Percentiles rank a stretch among this genome's conserved stretches.
Evolutionary conservation across 2,797 vertebrate species (phyloP).

Genomic region (Poeciliopsis turneri): DNA sequence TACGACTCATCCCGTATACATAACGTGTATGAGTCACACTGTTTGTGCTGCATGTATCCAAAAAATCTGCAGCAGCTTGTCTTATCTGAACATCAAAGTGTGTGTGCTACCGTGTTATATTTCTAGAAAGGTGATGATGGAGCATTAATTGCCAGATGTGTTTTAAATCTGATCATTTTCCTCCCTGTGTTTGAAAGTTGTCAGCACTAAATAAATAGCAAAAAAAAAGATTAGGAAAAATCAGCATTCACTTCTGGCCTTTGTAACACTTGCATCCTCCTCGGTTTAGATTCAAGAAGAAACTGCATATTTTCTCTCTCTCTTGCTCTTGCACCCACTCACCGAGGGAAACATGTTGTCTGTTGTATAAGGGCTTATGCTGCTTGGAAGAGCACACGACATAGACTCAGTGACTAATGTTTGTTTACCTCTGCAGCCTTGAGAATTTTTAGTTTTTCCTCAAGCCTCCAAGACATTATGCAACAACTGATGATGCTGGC

Average conservation of each 20-base stretch:
- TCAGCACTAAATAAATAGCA: slow-evolving; percentile 9
- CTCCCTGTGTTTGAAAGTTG: not conserved
- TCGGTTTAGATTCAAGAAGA: slow-evolving; percentile 28
- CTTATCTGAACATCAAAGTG: not conserved
- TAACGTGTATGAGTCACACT: not conserved
- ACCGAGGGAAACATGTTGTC: slow-evolving; percentile 52
- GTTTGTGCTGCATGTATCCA: no score
- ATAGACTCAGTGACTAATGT: slow-evolving; percentile 63
- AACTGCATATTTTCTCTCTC: slow-evolving; percentile 37
- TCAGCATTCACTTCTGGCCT: slow-evolving; percentile 30
- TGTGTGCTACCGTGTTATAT: not conserved
- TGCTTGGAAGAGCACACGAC: slow-evolving; percentile 53
- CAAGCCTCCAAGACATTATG: slow-evolving; percentile 57
- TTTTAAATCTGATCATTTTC: not conserved
- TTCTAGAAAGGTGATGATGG: not conserved
- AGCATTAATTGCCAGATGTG: not conserved
- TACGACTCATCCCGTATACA: not conserved
- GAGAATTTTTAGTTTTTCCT: slow-evolving; percentile 55
- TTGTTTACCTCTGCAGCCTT: slow-evolving; percentile 69
- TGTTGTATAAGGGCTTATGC: slow-evolving; percentile 65
- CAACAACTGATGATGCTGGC: slow-evolving; percentile 55
- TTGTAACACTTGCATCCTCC: slow-evolving; percentile 27
- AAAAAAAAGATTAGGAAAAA: slow-evolving; percentile 10
- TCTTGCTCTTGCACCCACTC: slow-evolving; percentile 57
- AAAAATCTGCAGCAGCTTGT: not conserved